phyloP scores from a whole-genome alignment of 2,888 invertebrate species.

The Oscheius sp. region DNA sequence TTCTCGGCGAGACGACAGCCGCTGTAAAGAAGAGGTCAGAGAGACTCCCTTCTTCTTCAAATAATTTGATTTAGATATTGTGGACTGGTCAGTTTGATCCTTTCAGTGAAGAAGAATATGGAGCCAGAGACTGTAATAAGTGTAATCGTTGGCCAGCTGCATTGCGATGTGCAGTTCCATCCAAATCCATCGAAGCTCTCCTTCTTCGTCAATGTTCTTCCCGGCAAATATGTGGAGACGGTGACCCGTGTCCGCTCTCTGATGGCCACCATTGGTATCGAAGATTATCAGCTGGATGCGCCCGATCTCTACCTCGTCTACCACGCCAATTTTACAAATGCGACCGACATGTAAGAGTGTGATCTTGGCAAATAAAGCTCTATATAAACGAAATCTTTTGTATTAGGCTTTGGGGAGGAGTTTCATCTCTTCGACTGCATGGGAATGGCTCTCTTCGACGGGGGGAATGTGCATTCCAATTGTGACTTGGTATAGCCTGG shows the following conservation, averaged over 20 bases:
- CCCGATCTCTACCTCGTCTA: slow-evolving; percentile 23
- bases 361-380: too few species aligned
- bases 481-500: slow-evolving; percentile 46
- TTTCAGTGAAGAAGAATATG: slow-evolving; percentile 7
- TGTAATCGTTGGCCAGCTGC: neutral
- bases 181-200: slow-evolving; percentile 8
- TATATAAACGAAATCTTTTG: neutral
- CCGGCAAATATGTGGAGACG: neutral
- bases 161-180: slow-evolving; percentile 1
- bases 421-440: neutral
- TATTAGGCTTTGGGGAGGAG: neutral
- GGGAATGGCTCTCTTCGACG: neutral
- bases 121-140: neutral
- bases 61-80: neutral
- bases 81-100: slow-evolving; percentile 3
- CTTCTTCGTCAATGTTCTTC: slow-evolving; percentile 4
- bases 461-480: slow-evolving; percentile 56
- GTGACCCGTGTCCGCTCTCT: slow-evolving; percentile 10
- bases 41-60: too few species aligned
- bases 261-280: slow-evolving; percentile 24
- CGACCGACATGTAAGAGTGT: too few species aligned
- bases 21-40: slow-evolving; percentile 15
- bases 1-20: slow-evolving; percentile 20
- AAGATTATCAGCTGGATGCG: neutral
- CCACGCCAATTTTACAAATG: slow-evolving; percentile 11